phyloP scores from a whole-genome alignment of 2,797 vertebrate genomes.

The Eidolon dupreanum region DNA sequence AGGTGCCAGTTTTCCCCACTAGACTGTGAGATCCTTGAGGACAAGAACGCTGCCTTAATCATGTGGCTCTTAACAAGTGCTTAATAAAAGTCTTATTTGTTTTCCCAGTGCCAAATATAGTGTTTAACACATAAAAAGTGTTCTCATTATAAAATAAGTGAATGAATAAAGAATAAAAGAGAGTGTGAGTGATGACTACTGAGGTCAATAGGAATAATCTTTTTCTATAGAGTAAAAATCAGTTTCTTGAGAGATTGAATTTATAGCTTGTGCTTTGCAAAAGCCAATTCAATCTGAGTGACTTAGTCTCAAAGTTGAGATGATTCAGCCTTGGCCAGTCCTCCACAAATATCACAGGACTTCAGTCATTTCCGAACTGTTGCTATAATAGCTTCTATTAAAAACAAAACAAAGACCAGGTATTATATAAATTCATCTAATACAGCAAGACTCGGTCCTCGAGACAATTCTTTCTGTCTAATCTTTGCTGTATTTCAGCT shows the following conservation, averaged over 20 bases:
- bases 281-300: not conserved
- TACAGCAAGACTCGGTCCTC: not conserved
- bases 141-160: not conserved
- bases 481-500: not conserved
- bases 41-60: not conserved
- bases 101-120: not conserved
- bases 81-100: not conserved
- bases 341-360: not conserved
- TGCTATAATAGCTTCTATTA: not conserved
- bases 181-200: not conserved
- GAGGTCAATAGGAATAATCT: not conserved
- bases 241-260: not conserved
- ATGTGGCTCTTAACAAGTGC: not conserved
- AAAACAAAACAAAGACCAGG: not conserved
- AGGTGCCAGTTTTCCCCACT: not conserved
- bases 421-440: not conserved
- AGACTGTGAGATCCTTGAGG: not conserved
- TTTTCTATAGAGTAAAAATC: not conserved
- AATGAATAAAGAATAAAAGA: not conserved
- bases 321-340: not conserved
- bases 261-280: not conserved
- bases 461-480: not conserved
- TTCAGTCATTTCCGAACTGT: not conserved
- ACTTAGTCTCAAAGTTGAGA: constrained; percentile 25
- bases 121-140: not conserved